These are phyloP conservation scores for Lagorchestes hirsutus DNA, from an alignment of 2,797 vertebrate species.

Conservation along the genomic window DNA sequence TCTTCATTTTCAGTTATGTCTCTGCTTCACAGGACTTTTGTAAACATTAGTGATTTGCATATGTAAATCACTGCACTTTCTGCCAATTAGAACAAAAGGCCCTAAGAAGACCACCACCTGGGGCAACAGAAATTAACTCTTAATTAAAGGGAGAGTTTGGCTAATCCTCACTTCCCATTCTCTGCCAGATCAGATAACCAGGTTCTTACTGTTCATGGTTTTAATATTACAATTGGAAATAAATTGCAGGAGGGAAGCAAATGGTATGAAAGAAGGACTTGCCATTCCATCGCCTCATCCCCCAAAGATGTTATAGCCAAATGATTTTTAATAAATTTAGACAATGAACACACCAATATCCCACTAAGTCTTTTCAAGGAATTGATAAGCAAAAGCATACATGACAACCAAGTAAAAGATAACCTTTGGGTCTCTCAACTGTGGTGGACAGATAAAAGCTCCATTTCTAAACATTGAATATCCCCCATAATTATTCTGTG, in stretches of 20 bases:
- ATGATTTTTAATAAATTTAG: neutral
- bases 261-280: neutral
- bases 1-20: conserved; percentile 12
- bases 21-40: neutral
- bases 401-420: neutral
- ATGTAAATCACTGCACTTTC: neutral
- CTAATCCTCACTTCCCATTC: neutral
- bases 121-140: neutral
- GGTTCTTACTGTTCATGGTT: neutral
- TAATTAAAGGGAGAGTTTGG: neutral
- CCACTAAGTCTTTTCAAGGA: neutral
- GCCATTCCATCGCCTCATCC: neutral
- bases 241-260: neutral
- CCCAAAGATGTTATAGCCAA: neutral
- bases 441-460: neutral
- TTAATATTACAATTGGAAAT: conserved; percentile 38
- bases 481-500: neutral
- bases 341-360: neutral
- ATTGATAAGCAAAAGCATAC: neutral
- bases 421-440: neutral
- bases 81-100: neutral
- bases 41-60: neutral
- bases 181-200: neutral
- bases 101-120: neutral
- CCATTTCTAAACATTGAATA: conserved; percentile 12